Evolutionary conservation across 2,113 vertebrate species (phyloP).

Genomic region (Trematomus loennbergii): DNA sequence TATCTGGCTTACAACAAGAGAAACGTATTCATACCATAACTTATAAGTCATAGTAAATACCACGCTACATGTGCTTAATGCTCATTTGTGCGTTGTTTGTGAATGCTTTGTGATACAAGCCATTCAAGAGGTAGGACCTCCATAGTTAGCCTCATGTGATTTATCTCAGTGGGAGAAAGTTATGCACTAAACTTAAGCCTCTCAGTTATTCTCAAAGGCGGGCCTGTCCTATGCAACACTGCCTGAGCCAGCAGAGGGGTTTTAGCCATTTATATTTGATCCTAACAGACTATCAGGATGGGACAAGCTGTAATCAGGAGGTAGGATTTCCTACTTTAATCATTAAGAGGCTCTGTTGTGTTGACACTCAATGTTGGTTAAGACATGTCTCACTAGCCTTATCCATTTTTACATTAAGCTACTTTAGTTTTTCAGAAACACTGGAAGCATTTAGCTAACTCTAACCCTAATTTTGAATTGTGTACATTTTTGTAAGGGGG

Average conservation of each 20-base stretch:
- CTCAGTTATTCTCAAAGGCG: slow-evolving; percentile 30
- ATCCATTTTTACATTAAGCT: neutral
- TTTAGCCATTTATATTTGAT: neutral
- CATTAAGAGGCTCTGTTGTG: neutral
- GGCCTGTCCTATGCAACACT: neutral
- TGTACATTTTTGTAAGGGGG: neutral
- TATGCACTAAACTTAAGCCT: slow-evolving; percentile 31
- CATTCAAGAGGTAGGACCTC: slow-evolving; percentile 11
- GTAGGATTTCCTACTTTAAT: slow-evolving; percentile 15
- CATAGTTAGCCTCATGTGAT: slow-evolving; percentile 48
- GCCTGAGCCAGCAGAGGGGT: neutral
- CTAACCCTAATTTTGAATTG: neutral
- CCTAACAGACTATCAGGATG: neutral
- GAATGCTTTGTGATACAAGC: slow-evolving; percentile 6
- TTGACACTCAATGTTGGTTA: neutral
- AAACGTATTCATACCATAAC: neutral
- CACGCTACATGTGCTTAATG: neutral
- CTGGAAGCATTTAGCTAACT: too few relatives aligned
- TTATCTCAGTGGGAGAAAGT: slow-evolving; percentile 46
- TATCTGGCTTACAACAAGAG: neutral
- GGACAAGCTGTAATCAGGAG: slow-evolving; percentile 7
- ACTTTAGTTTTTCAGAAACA: too few relatives aligned
- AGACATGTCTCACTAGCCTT: neutral
- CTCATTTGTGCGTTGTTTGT: neutral
- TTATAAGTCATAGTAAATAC: neutral